Evolutionary conservation across 2,888 invertebrate genomes (phyloP), one percentile per base, ranked within the genome.

Genomic region (Sympetrum striolatum): DNA sequence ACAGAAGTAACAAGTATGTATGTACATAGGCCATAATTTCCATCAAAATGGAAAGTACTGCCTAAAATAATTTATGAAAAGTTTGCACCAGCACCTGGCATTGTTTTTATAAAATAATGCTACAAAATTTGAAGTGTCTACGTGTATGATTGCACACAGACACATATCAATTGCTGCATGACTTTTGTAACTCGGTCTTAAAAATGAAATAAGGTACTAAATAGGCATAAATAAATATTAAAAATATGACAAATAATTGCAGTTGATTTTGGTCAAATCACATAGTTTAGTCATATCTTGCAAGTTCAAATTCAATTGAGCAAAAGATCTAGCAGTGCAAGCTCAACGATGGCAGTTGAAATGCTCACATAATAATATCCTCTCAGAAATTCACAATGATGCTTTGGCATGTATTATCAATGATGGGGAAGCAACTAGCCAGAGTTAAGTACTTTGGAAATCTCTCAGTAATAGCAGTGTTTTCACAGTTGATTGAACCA

Each of bases 61-160:
- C 60, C 86, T n/a, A 37, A 10, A 60, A 39, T 31, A 18, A 60
- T 37, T 64, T 22, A 86, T 86, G 37, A 53, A 58, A 64, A 86
- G 60, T 86, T 58, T 60, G 37, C 35, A 86, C n/a, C 86, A 64
- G 58, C 60, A 64, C 39, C 18, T 39, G 37, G 86, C 86, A 86
- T 86, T 60, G 39, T 86, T 86, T 86, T 86, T 86, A 86, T 86
- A 86, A 86, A 86, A 86, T 86, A 35, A 60, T 86, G 86, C 60
- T 86, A 12, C 35, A 37, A 86, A 86, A 86, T 86, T 86, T 86
- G 86, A 37, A 60, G 86, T 86, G 53, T 53, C 18, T 18, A 18
- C 18, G 1, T 53, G 53, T 53, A 3, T 53, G 53, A 53, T 18
- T 18, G 0, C 5, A 53, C 53, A 53, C 53, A 53, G 53, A 12